A percentile compares a stretch with the other conserved stretches of the same genome.
Conservation (phyloP, 1,140 invertebrate species). For the Polypedilum pembai region DNA sequence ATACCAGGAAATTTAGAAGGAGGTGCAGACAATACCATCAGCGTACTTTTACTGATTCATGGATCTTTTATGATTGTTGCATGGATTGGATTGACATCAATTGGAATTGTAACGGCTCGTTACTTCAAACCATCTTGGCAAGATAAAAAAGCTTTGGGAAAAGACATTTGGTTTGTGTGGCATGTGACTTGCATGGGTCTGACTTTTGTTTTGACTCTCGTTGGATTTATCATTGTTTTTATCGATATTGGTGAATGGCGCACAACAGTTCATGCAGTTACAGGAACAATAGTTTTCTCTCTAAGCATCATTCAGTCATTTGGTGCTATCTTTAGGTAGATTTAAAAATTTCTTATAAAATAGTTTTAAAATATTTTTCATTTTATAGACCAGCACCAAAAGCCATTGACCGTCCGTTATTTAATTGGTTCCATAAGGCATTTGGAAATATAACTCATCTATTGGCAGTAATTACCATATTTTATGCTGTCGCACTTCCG, state of each 20-base stretch:
- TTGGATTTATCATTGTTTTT: constrained; percentile 74
- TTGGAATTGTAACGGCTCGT: constrained; percentile 81
- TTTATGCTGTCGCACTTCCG: constrained; percentile 77
- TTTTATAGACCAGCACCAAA: constrained; percentile 66
- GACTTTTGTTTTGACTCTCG: constrained; percentile 69
- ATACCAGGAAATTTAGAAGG: constrained; percentile 58
- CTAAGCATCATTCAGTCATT: constrained; percentile 82
- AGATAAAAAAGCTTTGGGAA: constrained; percentile 66
- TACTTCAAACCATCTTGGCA: constrained; percentile 90
- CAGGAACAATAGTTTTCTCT: constrained; percentile 68
- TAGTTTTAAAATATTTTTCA: too few species aligned
- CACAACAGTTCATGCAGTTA: constrained; percentile 62
- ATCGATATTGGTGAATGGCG: constrained; percentile 73
- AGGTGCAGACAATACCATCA: constrained; percentile 49
- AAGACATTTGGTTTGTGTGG: constrained; percentile 92
- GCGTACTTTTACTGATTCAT: constrained; percentile 65
- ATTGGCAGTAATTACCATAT: constrained; percentile 79
- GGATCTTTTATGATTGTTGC: constrained; percentile 84
- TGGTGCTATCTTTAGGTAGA: constrained; percentile 50
- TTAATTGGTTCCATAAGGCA: constrained; percentile 94
- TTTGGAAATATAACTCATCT: constrained; percentile 87
- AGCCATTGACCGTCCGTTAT: constrained; percentile 68
- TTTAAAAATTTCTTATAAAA: neutral
- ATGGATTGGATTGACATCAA: constrained; percentile 81
- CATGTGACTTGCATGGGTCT: constrained; percentile 79